Base-by-base conservation (phyloP, 2,888 invertebrate species). In the Polydesmus complanatus region DNA sequence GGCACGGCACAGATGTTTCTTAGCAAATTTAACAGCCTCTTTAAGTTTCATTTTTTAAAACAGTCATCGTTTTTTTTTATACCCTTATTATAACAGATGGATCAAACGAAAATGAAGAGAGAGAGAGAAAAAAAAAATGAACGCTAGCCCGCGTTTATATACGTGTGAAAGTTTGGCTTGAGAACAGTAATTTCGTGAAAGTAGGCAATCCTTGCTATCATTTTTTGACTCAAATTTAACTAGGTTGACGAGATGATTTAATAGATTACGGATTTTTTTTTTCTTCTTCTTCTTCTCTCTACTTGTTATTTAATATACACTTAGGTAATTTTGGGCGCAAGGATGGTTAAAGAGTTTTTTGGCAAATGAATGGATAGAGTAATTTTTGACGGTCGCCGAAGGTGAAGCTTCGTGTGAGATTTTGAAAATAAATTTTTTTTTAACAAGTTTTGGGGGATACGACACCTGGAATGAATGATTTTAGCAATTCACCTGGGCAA, bases 221-320 rank as follows among this genome's bases (percentile, higher is more conserved):
- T 37, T 37, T 8, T 37, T 37, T 37, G 37, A 37, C 37, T 37
- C 8, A 8, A 14, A 23, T 37, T 37, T 55, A 55, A 55, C 26
- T 55, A 55, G 55, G 55, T 55, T 55, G 55, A 55, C 55, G 27
- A 55, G 55, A 55, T 55, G 55, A 55, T 37, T 55, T 55, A 37
- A 55, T 55, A 37, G 55, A 37, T n/a, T n/a, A n/a, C n/a, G n/a
- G n/a, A n/a, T n/a, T n/a, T n/a, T n/a, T n/a, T n/a, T n/a, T n/a
- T n/a, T n/a, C n/a, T n/a, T n/a, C n/a, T n/a, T n/a, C n/a, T n/a
- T n/a, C n/a, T n/a, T n/a, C n/a, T n/a, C 37, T 37, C 37, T 37
- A 8, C 37, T 8, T 37, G 37, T 37, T 37, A 37, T 14, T 37
- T 14, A 37, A 37, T 37, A n/a, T n/a, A n/a, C n/a, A n/a, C n/a